These are phyloP conservation scores for Phoxinus dragarum DNA, from an alignment of 2,797 vertebrate genomes.

Conservation along the genomic window DNA sequence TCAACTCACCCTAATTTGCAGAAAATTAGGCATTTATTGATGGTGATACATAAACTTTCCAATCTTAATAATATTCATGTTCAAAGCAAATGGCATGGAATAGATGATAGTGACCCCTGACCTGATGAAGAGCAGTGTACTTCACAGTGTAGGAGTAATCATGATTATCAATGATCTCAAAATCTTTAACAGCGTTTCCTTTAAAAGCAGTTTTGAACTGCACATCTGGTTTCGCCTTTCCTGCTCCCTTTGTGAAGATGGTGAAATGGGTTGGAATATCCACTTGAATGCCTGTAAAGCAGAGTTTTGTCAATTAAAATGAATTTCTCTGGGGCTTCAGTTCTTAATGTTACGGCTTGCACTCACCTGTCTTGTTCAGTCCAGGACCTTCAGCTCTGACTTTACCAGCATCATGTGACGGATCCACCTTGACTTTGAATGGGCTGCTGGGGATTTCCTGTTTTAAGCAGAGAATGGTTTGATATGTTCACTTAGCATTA, in stretches of 20 bases:
- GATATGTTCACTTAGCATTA: not conserved
- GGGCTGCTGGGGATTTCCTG: slow-evolving; percentile 95
- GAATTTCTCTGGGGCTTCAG: not conserved
- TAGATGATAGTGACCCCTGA: slow-evolving; percentile 50
- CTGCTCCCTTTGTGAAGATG: slow-evolving; percentile 95
- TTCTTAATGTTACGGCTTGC: not conserved
- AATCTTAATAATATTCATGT: not conserved
- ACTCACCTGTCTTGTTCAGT: slow-evolving; percentile 90
- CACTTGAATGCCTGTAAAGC: slow-evolving; percentile 89
- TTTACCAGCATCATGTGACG: slow-evolving; percentile 92
- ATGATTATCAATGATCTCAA: slow-evolving; percentile 96
- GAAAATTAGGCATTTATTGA: not conserved
- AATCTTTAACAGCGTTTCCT: slow-evolving; percentile 89
- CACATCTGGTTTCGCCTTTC: slow-evolving; percentile 92
- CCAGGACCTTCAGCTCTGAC: slow-evolving; percentile 95
- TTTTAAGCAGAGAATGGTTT: not conserved
- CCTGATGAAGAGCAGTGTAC: slow-evolving; percentile 93
- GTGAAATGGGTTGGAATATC: slow-evolving; percentile 95
- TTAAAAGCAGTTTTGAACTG: slow-evolving; percentile 82
- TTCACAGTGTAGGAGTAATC: slow-evolving; percentile 97
- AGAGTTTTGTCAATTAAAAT: not conserved
- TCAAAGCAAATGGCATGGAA: not conserved
- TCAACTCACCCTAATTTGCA: slow-evolving; percentile 84
- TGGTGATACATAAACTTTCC: not conserved
- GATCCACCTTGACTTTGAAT: slow-evolving; percentile 95